Conservation (phyloP, 1,140 invertebrate species). For the Araneus ventricosus region DNA sequence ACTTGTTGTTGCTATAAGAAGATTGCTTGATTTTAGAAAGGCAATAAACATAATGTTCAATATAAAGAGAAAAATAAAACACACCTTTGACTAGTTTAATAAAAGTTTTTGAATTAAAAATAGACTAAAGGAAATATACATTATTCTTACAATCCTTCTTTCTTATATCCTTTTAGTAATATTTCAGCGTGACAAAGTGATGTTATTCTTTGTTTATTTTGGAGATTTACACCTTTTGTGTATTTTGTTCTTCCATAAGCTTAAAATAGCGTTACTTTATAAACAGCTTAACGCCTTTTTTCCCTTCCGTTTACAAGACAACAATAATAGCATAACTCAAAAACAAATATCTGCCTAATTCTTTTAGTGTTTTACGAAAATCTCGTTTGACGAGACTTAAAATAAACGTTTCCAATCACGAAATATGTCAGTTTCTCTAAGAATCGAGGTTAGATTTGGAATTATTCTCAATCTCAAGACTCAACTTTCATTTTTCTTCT, state of each 20-base stretch:
- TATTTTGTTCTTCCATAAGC: not conserved
- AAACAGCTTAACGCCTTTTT: slow-evolving; percentile 20
- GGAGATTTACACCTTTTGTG: not conserved
- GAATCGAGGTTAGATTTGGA: slow-evolving; percentile 43
- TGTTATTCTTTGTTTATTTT: not conserved
- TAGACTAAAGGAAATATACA: no score
- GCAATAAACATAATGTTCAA: no score
- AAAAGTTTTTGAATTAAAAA: no score
- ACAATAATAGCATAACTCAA: not conserved
- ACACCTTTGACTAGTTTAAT: no score
- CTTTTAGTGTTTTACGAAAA: not conserved
- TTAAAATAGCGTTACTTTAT: not conserved
- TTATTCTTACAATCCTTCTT: no score
- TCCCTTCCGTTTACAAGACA: not conserved
- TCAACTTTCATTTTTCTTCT: not conserved
- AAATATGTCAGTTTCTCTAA: slow-evolving; percentile 43
- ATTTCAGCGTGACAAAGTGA: not conserved
- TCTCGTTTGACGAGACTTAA: not conserved
- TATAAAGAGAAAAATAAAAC: no score
- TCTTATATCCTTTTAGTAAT: no score
- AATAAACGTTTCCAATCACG: slow-evolving; percentile 62
- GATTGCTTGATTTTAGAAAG: no score
- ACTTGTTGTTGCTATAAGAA: no score
- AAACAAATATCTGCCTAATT: not conserved
- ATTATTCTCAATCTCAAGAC: not conserved